These are phyloP conservation scores for Pandemis cinnamomeana DNA, from an alignment of 2,888 invertebrate species.

Conservation along the genomic window DNA sequence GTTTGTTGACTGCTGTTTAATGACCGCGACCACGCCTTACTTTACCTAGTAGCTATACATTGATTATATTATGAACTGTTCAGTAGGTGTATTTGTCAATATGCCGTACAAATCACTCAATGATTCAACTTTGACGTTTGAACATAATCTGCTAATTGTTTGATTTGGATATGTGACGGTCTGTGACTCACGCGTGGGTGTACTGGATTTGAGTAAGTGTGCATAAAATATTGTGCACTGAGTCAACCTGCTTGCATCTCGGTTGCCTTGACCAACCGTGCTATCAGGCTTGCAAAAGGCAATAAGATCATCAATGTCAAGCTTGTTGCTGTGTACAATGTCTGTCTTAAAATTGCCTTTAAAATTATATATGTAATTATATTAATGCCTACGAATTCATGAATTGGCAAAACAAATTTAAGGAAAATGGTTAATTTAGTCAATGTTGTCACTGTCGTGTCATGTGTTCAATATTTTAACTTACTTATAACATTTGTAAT, in stretches of 20 bases:
- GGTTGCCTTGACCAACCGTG: constrained; percentile 48
- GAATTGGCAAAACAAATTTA: background rate
- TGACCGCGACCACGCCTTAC: constrained; percentile 33
- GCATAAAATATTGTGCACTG: constrained; percentile 45
- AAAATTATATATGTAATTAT: background rate
- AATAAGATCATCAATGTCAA: constrained; percentile 25
- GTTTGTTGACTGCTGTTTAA: constrained; percentile 36
- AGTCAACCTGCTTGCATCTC: constrained; percentile 54
- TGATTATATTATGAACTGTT: constrained; percentile 3
- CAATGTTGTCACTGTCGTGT: background rate
- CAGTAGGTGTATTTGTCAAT: constrained; percentile 9
- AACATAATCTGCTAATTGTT: constrained; percentile 27
- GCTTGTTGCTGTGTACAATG: constrained; percentile 2
- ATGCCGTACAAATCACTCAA: background rate
- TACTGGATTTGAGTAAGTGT: constrained; percentile 35
- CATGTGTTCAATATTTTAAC: too few species aligned
- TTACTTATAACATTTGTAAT: too few species aligned
- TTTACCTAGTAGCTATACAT: constrained; percentile 7
- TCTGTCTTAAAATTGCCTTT: background rate
- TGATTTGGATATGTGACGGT: constrained; percentile 31
- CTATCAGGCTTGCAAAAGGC: constrained; percentile 27
- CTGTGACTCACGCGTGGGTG: constrained; percentile 42
- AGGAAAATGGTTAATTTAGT: background rate
- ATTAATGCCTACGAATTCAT: background rate
- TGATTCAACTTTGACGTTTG: constrained; percentile 20